phyloP scores from a whole-genome alignment of 2,797 vertebrate genomes.

The Lerista edwardsae region DNA sequence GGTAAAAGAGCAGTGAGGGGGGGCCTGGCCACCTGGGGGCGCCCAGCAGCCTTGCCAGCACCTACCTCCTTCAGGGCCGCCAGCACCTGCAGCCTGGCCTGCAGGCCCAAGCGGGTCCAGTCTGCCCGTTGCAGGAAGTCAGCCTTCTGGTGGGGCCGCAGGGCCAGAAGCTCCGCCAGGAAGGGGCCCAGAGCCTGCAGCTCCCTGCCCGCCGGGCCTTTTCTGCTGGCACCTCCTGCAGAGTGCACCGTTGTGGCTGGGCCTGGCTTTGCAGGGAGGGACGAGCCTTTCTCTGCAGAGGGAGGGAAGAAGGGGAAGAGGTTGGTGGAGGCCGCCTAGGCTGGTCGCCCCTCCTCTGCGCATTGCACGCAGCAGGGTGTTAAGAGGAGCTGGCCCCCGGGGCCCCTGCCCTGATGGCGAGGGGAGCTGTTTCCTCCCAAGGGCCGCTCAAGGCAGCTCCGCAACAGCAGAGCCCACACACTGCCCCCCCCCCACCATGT shows the following conservation, averaged over 20 bases:
- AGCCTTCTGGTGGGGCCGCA: slow-evolving; percentile 80
- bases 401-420: background rate
- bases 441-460: too few species aligned
- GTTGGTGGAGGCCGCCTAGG: too few species aligned
- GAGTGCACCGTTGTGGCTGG: background rate
- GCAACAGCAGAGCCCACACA: too few species aligned
- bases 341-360: background rate
- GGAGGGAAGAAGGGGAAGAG: background rate
- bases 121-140: slow-evolving; percentile 79
- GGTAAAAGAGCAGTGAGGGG: background rate
- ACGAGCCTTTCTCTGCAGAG: background rate
- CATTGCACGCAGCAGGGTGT: background rate
- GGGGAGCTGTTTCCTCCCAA: accelerated
- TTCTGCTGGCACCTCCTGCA: background rate
- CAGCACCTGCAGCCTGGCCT: slow-evolving; percentile 57
- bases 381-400: too few species aligned
- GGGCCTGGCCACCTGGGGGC: accelerated
- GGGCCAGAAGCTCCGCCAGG: slow-evolving; percentile 66
- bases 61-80: slow-evolving; percentile 39
- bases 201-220: background rate
- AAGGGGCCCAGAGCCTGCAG: background rate
- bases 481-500: background rate
- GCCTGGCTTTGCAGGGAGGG: too few species aligned
- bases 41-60: background rate
- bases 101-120: slow-evolving; percentile 67